Percentiles rank a stretch among this genome's conserved stretches.
Evolutionary conservation across 2,113 vertebrate species (phyloP).

Genomic region (Actinemys pallida): DNA sequence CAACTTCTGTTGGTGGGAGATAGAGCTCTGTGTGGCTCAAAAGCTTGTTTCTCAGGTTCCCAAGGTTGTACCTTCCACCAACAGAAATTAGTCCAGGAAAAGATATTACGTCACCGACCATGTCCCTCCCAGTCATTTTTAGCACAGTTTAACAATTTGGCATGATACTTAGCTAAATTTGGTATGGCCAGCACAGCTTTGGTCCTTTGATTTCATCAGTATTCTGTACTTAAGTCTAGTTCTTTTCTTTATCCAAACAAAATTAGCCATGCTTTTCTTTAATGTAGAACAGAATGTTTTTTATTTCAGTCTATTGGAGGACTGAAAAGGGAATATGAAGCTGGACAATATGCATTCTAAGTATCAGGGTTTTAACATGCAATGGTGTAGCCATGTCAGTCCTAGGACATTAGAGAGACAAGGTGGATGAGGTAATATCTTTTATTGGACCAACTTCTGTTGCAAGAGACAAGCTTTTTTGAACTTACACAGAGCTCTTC

Average conservation of each 20-base stretch:
- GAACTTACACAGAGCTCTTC: neutral
- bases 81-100: neutral
- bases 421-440: too few species aligned
- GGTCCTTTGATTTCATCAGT: neutral
- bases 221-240: neutral
- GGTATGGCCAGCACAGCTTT: neutral
- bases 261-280: neutral
- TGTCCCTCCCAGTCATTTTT: neutral
- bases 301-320: neutral
- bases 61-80: neutral
- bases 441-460: neutral
- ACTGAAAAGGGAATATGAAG: neutral
- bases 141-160: neutral
- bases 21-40: too few species aligned
- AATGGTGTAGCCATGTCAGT: neutral
- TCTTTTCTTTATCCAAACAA: neutral
- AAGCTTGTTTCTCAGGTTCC: neutral
- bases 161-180: neutral
- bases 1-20: neutral
- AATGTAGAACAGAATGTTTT: neutral
- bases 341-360: neutral
- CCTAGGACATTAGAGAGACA: neutral
- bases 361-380: neutral
- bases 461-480: neutral
- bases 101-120: neutral